Conservation (phyloP, 1,140 invertebrate genomes). For the Drosophila ficusphila region DNA sequence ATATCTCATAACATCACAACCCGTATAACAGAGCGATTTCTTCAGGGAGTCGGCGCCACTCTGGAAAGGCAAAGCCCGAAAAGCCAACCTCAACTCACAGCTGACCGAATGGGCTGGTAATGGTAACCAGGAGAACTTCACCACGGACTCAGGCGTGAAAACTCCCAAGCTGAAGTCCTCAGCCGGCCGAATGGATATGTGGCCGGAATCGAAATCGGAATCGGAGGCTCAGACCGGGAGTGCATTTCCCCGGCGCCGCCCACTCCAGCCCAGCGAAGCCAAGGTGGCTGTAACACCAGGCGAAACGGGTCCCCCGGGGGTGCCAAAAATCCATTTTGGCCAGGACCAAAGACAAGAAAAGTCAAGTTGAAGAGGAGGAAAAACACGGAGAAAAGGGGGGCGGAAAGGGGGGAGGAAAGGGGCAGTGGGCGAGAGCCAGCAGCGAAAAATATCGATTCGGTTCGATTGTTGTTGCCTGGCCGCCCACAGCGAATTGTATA, state of each 20-base stretch:
- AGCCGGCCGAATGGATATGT: conserved; percentile 6
- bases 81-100: conserved; percentile 58
- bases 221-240: conserved; percentile 14
- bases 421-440: not conserved
- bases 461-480: conserved; percentile 51
- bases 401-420: not conserved
- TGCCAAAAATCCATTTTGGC: conserved; percentile 37
- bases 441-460: conserved; percentile 74
- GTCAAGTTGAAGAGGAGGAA: conserved; percentile 37
- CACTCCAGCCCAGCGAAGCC: conserved; percentile 5
- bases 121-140: conserved; percentile 54
- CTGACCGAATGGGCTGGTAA: conserved; percentile 22
- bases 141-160: conserved; percentile 42
- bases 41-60: conserved; percentile 40
- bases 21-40: not conserved
- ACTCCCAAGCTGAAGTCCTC: conserved; percentile 39
- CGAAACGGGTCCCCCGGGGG: conserved; percentile 1
- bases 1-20: conserved; percentile 15
- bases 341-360: conserved; percentile 37
- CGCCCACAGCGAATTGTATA: conserved; percentile 53
- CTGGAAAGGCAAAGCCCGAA: conserved; percentile 15
- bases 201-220: conserved; percentile 22
- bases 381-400: not conserved
- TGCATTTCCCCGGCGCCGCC: conserved; percentile 8
- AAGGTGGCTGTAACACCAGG: not conserved